Conservation (phyloP, 2,797 vertebrate genomes). For the Sciurus vulgaris region DNA sequence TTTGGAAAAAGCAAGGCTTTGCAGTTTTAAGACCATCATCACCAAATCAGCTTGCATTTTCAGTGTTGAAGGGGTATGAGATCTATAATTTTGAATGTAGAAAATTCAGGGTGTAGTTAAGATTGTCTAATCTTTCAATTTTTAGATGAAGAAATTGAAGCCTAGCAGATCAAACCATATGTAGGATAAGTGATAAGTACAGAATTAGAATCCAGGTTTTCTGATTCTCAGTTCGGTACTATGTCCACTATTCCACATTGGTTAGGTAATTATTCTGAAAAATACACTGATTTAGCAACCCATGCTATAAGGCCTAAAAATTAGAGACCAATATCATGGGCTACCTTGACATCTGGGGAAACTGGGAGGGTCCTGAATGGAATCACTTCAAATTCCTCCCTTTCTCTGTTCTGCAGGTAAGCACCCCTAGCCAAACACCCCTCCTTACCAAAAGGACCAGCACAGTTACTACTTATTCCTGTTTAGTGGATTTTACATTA, state of each 20-base stretch:
- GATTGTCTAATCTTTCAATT: not conserved
- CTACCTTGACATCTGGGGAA: not conserved
- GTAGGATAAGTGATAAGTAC: not conserved
- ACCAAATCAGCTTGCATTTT: slow-evolving; percentile 40
- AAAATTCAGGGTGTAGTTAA: slow-evolving; percentile 10
- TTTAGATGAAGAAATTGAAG: slow-evolving; percentile 52
- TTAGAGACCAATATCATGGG: not conserved
- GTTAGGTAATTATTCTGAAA: not conserved
- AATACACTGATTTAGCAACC: not conserved
- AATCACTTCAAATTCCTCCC: not conserved
- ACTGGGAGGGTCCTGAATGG: not conserved
- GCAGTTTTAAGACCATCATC: slow-evolving; percentile 16
- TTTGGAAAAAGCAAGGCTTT: slow-evolving; percentile 59
- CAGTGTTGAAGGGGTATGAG: not conserved
- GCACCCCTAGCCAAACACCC: not conserved
- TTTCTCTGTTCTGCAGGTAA: not conserved
- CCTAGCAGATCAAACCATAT: not conserved
- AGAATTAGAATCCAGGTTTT: not conserved
- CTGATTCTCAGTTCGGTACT: not conserved
- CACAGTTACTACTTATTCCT: not conserved
- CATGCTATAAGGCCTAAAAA: slow-evolving; percentile 10
- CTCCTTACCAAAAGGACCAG: not conserved
- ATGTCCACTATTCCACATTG: not conserved
- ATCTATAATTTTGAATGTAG: not conserved
- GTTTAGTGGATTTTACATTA: not conserved